Evolutionary conservation across 2,113 vertebrate genomes (phyloP), one percentile per base, ranked within the genome.

Genomic region (Lathamus discolor): DNA sequence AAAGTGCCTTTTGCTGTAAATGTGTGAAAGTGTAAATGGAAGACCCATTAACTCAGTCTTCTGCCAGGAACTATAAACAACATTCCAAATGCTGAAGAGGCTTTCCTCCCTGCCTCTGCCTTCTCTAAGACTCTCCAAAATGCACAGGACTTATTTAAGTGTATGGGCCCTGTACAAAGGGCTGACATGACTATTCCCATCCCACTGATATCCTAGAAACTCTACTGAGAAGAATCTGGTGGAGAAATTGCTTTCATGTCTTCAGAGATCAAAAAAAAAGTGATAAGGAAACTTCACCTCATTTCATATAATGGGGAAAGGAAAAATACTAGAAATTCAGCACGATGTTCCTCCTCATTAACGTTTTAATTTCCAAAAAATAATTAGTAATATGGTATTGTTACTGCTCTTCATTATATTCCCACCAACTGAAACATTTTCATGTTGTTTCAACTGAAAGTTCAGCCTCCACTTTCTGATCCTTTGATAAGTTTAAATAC

Each of bases 361-460:
- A 86, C 35, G 94, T 92, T 68, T 70, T 86, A 94, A 97, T 94
- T 97, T 95, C 24, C 35, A 93, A 33, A 43, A 80, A 77, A 20
- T 66, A 93, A 97, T 91, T 91, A 93, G 57, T 78, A 73, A 84
- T 69, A 52, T 64, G 54, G 29, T 87, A 77, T 84, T 93, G 89
- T 75, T 90, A 68, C 8, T 88, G 33, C 54, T 93, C 41, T 95
- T 91, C 49, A 70, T 67, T 93, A 94, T 25, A 84, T 93, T 91
- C 44, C 48, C 49, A 78, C n/a, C 49, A 63, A 68, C 28, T 39
- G 20, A 44, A 83, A 49, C 49, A 92, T 92, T 94, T 89, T 86
- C 28, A 75, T 17, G 74, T 64, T 73, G n/a, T 76, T 80, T 83
- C 48, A 95, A 8, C 11, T 85, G 46, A 68, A 86, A 86, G 41